Conservation (phyloP, 2,888 invertebrate species). For the Pyrgus malvae region DNA sequence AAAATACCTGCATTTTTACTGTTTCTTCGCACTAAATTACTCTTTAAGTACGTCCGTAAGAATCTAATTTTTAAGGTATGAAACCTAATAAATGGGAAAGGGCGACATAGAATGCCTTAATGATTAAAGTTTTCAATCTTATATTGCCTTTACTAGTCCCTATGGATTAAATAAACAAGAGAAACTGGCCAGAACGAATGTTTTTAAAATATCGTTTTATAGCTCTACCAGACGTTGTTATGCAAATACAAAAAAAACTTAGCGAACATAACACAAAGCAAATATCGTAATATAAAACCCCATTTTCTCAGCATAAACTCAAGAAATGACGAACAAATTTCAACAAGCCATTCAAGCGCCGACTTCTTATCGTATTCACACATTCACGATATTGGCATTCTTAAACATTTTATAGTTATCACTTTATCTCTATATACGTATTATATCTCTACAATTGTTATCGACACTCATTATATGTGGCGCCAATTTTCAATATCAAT, state of each 20-base stretch:
- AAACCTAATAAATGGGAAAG: too few relatives aligned
- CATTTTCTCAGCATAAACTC: background rate
- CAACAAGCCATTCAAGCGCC: constrained; percentile 11
- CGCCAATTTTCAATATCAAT: constrained; percentile 44
- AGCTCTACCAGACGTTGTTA: background rate
- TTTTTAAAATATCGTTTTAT: too few relatives aligned
- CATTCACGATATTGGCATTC: constrained; percentile 31
- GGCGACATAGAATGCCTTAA: too few relatives aligned
- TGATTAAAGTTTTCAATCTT: too few relatives aligned
- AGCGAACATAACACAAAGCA: background rate
- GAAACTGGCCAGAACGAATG: too few relatives aligned
- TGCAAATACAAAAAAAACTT: background rate
- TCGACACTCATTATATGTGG: constrained; percentile 43
- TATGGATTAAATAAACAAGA: too few relatives aligned
- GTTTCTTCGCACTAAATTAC: too few relatives aligned
- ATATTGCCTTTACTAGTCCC: too few relatives aligned
- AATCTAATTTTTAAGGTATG: too few relatives aligned
- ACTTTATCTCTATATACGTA: constrained; percentile 36
- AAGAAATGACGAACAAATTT: constrained; percentile 6
- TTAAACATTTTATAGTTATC: constrained; percentile 38
- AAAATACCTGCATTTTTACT: too few relatives aligned
- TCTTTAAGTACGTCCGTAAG: too few relatives aligned
- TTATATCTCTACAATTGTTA: constrained; percentile 41
- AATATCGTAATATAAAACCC: constrained; percentile 2
- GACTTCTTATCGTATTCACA: constrained; percentile 24